Base-by-base conservation (phyloP, 2,888 invertebrate species). In the Eupelmus urozonus region DNA sequence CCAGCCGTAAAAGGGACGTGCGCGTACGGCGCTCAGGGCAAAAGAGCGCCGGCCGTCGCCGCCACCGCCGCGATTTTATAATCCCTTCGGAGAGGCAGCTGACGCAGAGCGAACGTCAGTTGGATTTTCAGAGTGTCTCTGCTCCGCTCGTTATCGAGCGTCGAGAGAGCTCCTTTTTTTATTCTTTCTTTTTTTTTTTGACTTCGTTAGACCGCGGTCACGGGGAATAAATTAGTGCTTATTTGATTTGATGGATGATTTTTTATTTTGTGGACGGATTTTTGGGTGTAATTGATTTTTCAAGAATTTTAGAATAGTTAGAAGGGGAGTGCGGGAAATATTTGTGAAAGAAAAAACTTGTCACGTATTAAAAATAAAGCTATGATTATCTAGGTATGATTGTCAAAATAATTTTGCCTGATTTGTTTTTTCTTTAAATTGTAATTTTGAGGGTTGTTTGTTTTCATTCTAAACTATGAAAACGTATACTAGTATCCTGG, bases 31-130 rank as follows among this genome's bases (percentile, higher is more conserved):
- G 9, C 34, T 34, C 25, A 34, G n/a, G 7, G 34, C 25, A 42
- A 71, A 71, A 49, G 27, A 69, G 62, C 16, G 45, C n/a, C n/a
- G n/a, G n/a, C n/a, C n/a, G n/a, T n/a, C n/a, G 27, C 20, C 20
- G 20, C 23, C 27, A 7, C n/a, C n/a, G 18, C 25, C n/a, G 63
- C 51, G 65, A 59, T 66, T 76, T 76, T 60, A 66, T 71, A 77
- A 77, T 77, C 71, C 69, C 27, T 66, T 77, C 29, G 40, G 20
- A n/a, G 53, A 23, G 45, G 9, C n/a, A 57, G n/a, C 25, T 25
- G 49, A 27, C 9, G 62, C 3, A 49, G 9, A 45, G 2, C 51
- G 3, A 27, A 62, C 29, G 62, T 69, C 53, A 45, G 42, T 69
- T 51, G 53, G 23, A 55, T 66, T 67, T 63, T 51, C 16, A 40